A percentile compares a stretch with the other conserved stretches of the same genome.
Evolutionary conservation across 1,140 invertebrate genomes (phyloP).

Genomic region (Cryptotermes secundus): DNA sequence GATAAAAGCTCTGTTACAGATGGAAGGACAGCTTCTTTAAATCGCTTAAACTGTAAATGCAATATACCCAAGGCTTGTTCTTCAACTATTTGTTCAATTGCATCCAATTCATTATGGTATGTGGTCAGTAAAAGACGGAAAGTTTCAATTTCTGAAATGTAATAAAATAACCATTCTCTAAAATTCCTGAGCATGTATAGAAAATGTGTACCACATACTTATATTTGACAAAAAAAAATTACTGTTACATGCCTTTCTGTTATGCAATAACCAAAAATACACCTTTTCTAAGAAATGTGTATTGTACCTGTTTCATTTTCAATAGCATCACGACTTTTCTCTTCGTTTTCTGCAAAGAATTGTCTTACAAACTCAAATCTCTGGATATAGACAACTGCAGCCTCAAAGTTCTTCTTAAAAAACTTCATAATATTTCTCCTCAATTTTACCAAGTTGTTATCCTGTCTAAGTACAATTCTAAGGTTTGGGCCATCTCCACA

Average conservation of each 20-base stretch:
- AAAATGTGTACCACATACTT: too few species aligned
- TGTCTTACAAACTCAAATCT: constrained; percentile 64
- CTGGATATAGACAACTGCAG: constrained; percentile 60
- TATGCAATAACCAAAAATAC: too few species aligned
- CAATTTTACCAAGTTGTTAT: constrained; percentile 57
- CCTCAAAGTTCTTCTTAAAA: constrained; percentile 60
- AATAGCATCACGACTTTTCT: constrained; percentile 56
- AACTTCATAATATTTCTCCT: constrained; percentile 55
- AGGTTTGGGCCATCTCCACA: constrained; percentile 65
- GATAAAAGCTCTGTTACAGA: constrained; percentile 66
- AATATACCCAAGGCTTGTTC: constrained; percentile 65
- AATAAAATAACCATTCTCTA: not conserved
- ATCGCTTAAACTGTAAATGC: constrained; percentile 64
- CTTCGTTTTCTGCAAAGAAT: constrained; percentile 70
- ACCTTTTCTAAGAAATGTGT: too few species aligned
- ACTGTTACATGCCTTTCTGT: too few species aligned
- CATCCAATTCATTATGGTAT: constrained; percentile 59
- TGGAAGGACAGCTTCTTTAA: constrained; percentile 67
- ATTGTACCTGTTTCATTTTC: constrained; percentile 49
- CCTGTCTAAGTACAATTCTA: constrained; percentile 62
- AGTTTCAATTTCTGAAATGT: constrained; percentile 51
- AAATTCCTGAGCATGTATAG: too few species aligned
- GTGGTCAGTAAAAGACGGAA: constrained; percentile 60
- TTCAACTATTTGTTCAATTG: constrained; percentile 61
- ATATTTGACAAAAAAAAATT: too few species aligned